Conservation (phyloP, 2,888 invertebrate species). For the Cloeon dipterum region DNA sequence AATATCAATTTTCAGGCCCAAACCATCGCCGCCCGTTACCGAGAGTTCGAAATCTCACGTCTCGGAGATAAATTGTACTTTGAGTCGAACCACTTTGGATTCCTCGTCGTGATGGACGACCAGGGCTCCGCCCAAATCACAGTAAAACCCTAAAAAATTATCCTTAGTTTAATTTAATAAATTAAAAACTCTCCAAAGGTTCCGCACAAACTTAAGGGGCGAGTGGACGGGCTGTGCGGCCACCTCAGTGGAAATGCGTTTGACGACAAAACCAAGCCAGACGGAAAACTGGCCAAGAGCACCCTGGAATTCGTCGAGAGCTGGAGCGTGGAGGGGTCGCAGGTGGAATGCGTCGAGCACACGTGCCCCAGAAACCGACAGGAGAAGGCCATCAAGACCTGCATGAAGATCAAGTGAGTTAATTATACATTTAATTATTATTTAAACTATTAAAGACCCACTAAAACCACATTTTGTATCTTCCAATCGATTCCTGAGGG, state of each 20-base stretch:
- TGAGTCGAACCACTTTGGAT: conserved; percentile 43
- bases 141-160: conserved; percentile 4
- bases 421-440: too few relatives aligned
- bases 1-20: conserved; percentile 22
- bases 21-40: conserved; percentile 32
- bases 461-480: too few relatives aligned
- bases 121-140: conserved; percentile 43
- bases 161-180: not conserved
- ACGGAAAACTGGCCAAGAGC: conserved; percentile 33
- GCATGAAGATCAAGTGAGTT: conserved; percentile 38
- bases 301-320: conserved; percentile 51
- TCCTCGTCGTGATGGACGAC: conserved; percentile 42
- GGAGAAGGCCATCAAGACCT: conserved; percentile 38
- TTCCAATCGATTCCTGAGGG: too few relatives aligned
- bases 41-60: conserved; percentile 39
- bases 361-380: conserved; percentile 35
- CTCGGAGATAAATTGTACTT: conserved; percentile 46
- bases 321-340: conserved; percentile 25
- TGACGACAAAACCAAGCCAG: conserved; percentile 50
- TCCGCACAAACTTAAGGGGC: conserved; percentile 29
- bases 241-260: conserved; percentile 36
- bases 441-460: too few relatives aligned
- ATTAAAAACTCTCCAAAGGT: conserved; percentile 18
- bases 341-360: conserved; percentile 23
- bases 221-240: conserved; percentile 61